Conservation (phyloP, 2,113 vertebrate genomes). For the Podarcis raffonei region DNA sequence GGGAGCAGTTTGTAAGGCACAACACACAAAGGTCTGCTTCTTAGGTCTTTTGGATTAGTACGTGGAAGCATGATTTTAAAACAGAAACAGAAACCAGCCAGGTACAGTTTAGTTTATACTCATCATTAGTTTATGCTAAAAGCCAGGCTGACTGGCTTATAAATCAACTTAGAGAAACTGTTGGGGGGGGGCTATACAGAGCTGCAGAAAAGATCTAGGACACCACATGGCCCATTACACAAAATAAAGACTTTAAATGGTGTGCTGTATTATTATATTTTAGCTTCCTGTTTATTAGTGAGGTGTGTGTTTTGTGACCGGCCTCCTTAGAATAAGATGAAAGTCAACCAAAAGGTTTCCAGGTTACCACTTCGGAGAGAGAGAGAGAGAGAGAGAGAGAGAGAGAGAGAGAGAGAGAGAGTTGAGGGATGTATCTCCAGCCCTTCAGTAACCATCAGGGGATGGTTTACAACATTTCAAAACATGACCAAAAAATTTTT, state of each 20-base stretch:
- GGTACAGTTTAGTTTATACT: not conserved
- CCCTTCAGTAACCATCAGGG: too few species aligned
- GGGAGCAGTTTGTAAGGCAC: not conserved
- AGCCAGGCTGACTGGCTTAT: not conserved
- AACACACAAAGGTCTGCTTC: constrained; percentile 20
- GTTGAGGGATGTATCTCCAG: too few species aligned
- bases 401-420: too few species aligned
- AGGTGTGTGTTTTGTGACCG: not conserved
- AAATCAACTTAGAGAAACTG: not conserved
- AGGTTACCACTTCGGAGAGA: too few species aligned
- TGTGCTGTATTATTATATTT: not conserved
- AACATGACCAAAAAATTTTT: too few species aligned
- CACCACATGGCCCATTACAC: not conserved
- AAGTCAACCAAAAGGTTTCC: not conserved
- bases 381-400: too few species aligned
- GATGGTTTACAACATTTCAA: too few species aligned
- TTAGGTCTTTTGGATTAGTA: constrained; percentile 14
- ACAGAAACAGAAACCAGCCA: not conserved
- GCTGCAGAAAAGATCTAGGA: not conserved
- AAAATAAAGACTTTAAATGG: not conserved
- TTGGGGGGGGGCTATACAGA: not conserved
- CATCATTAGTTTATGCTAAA: not conserved
- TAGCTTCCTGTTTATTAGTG: not conserved
- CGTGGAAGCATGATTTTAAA: constrained; percentile 27
- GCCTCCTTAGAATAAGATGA: not conserved